Evolutionary conservation across 1,140 invertebrate genomes (phyloP).

Genomic region (Cyclina sinensis): DNA sequence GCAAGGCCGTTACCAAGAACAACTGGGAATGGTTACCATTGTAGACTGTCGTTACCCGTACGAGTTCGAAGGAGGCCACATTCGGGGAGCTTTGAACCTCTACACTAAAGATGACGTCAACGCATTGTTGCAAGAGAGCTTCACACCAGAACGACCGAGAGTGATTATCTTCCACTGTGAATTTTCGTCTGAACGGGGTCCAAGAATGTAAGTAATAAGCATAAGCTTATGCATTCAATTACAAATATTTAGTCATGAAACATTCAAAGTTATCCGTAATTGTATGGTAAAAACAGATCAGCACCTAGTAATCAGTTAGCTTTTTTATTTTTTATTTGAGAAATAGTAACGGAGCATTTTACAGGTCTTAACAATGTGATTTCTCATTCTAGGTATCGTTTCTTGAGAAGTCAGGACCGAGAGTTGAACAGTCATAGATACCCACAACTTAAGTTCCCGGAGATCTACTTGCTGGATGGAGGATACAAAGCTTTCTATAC

Average conservation of each 20-base stretch:
- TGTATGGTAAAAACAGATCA: too few species aligned
- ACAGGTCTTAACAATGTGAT: too few species aligned
- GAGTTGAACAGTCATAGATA: slow-evolving; percentile 93
- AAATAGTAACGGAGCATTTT: too few species aligned
- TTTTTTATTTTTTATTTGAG: too few species aligned
- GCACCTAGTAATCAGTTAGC: too few species aligned
- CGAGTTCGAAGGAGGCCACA: slow-evolving; percentile 98
- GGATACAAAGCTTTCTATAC: slow-evolving; percentile 97
- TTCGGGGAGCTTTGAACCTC: slow-evolving; percentile 93
- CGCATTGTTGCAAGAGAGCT: slow-evolving; percentile 79
- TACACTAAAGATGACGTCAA: slow-evolving; percentile 91
- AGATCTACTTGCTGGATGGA: slow-evolving; percentile 97
- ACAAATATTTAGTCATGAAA: too few species aligned
- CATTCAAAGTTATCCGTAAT: too few species aligned
- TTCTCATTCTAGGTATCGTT: slow-evolving; percentile 87
- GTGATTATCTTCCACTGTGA: slow-evolving; percentile 99
- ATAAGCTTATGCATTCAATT: too few species aligned
- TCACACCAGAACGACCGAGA: slow-evolving; percentile 87
- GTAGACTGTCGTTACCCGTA: slow-evolving; percentile 95
- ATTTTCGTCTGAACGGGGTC: slow-evolving; percentile 95
- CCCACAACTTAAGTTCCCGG: slow-evolving; percentile 96
- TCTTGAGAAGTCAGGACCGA: slow-evolving; percentile 94
- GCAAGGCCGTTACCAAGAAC: slow-evolving; percentile 74
- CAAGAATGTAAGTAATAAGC: slow-evolving; percentile 87
- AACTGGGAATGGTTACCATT: slow-evolving; percentile 82